phyloP scores from a whole-genome alignment of 2,113 vertebrate species.

The Lampris incognitus region DNA sequence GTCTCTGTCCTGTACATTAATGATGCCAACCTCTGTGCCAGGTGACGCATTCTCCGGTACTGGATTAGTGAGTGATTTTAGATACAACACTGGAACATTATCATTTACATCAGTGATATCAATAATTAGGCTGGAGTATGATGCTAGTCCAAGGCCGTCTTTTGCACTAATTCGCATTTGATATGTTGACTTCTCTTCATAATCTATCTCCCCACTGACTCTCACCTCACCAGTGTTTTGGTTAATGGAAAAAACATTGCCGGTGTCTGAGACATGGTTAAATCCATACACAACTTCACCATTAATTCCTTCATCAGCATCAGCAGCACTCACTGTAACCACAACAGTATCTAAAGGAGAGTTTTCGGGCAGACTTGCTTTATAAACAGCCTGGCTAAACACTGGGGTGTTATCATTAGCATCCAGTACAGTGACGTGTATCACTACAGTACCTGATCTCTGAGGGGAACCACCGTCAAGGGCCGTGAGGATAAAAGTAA shows the following conservation, averaged over 20 bases:
- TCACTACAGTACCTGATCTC: too few species aligned
- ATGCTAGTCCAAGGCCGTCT: conserved; percentile 67
- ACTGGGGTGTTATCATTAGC: too few species aligned
- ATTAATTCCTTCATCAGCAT: too few species aligned
- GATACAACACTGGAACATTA: too few species aligned
- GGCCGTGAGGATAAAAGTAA: conserved; percentile 49
- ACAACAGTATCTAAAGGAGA: conserved; percentile 60
- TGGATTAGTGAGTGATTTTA: conserved; percentile 9
- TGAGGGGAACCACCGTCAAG: too few species aligned
- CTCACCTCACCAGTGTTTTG: conserved; percentile 71
- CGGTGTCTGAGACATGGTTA: conserved; percentile 21
- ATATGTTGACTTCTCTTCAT: conserved; percentile 68
- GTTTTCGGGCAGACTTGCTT: conserved; percentile 51
- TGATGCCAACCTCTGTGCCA: conserved; percentile 10
- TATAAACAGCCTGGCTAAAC: too few species aligned
- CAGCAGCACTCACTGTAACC: conserved; percentile 27
- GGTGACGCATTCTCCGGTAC: conserved; percentile 58
- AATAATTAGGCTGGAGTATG: conserved; percentile 70
- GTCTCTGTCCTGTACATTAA: too few species aligned
- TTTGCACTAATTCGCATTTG: conserved; percentile 73
- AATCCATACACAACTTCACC: conserved; percentile 77
- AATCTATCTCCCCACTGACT: conserved; percentile 66
- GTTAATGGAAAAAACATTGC: conserved; percentile 66
- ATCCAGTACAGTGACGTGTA: too few species aligned
- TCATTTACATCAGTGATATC: conserved; percentile 47